A percentile compares a stretch with the other conserved stretches of the same genome.
Evolutionary conservation across 2,797 vertebrate genomes (phyloP).

Genomic region (Enteromius treurensis): DNA sequence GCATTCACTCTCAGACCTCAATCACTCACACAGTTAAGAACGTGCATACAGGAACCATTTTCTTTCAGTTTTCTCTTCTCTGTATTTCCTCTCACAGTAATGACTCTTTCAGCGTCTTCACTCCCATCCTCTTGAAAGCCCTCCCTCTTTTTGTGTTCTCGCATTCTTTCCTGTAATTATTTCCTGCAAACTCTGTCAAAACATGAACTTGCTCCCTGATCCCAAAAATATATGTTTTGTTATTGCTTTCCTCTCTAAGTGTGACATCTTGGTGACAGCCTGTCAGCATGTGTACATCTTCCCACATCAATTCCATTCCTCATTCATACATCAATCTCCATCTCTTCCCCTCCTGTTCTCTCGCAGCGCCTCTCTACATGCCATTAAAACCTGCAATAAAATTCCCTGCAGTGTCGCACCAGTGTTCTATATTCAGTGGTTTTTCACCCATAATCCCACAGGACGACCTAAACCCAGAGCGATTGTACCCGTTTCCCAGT

Average conservation of each 20-base stretch:
- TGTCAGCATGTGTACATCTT: conserved; percentile 42
- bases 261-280: conserved; percentile 35
- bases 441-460: conserved; percentile 37
- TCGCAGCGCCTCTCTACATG: conserved; percentile 50
- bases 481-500: conserved; percentile 45
- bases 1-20: neutral
- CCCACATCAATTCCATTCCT: conserved; percentile 23
- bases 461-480: conserved; percentile 41
- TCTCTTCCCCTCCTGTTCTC: conserved; percentile 55
- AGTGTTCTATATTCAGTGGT: conserved; percentile 46
- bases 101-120: conserved; percentile 11
- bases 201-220: conserved; percentile 45
- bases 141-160: conserved; percentile 43
- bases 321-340: conserved; percentile 38
- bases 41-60: conserved; percentile 3
- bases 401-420: conserved; percentile 21
- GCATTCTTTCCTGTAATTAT: conserved; percentile 46
- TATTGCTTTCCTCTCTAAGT: conserved; percentile 40
- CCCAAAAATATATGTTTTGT: conserved; percentile 47
- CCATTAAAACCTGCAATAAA: conserved; percentile 39
- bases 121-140: conserved; percentile 47
- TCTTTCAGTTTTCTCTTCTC: conserved; percentile 19
- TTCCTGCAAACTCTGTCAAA: conserved; percentile 48
- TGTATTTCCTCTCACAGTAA: conserved; percentile 31
- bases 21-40: conserved; percentile 2